Base-by-base conservation (phyloP, 2,797 vertebrate genomes). In the Enteromius anoplus region DNA sequence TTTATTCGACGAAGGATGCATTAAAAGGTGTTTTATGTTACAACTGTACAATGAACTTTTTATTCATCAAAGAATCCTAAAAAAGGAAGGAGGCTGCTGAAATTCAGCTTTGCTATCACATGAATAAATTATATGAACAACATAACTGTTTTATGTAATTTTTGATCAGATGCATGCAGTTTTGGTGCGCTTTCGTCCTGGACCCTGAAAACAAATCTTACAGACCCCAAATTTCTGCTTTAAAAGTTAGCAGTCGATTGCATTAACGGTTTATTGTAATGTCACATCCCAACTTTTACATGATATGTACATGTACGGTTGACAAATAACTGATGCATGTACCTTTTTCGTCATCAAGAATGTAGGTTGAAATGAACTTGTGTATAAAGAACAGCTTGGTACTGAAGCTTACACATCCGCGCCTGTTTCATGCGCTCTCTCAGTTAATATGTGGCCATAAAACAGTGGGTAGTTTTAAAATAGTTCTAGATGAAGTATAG, bases 381-480 rank as follows among this genome's bases (percentile, higher is more conserved):
- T 34, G 26, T 73, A 6, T 34, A 34, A 73, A 37, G 32, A 1
- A 55, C 34, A 32, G 47, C 5, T 73, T 73, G 10, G 0, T 34
- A 4, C 9, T 12, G 9, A 32, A 53, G 47, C 47, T 72, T 21
- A 72, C 47, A 72, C 17, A 51, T 21, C 21, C 1, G 14, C 21
- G 0, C 14, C 60, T 32, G 15, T 64, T 32, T 64, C 45, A 51
- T 12, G 26, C 47, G 12, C 47, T 32, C 70, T n/a, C 11, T 75
- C 17, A 37, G 15, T 75, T 37, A 37, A 55, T 75, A 37, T 34
- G 49, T 75, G 49, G 10, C 11, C 19, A 55, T 75, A 55, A 75
- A 75, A 73, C 71, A 68, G 32, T 11, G 17, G 65, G 65, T 34
- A 34, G 49, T 53, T 53, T 53, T 49, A 73, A 12, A 73, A 12